Conservation (phyloP, 1,140 invertebrate genomes). For the Schlechtendalia chinensis region DNA sequence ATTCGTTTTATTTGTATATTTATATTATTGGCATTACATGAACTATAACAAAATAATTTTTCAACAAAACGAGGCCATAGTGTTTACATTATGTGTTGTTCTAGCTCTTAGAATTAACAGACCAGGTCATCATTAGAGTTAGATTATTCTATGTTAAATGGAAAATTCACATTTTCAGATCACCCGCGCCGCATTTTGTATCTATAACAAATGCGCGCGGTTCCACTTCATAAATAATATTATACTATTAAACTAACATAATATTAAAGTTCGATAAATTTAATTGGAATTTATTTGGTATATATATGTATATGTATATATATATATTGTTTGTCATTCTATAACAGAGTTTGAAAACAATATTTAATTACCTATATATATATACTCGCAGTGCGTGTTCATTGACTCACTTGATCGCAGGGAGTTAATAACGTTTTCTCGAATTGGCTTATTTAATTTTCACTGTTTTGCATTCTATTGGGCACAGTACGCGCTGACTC, state of each 20-base stretch:
- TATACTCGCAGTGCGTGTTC: background rate
- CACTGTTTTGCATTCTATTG: background rate
- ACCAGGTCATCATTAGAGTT: no score
- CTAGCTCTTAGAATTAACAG: no score
- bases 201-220: no score
- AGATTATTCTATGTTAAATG: no score
- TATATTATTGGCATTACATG: no score
- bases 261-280: constrained; percentile 36
- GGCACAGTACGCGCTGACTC: background rate
- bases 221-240: background rate
- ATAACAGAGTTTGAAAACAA: constrained; percentile 17
- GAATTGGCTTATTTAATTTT: constrained; percentile 11
- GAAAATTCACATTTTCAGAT: no score
- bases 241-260: constrained; percentile 1
- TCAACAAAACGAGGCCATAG: no score
- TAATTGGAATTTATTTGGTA: constrained; percentile 15
- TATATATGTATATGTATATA: background rate
- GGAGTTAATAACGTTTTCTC: constrained; percentile 8
- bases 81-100: no score
- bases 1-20: no score
- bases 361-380: constrained; percentile 21
- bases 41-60: no score
- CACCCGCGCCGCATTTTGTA: no score
- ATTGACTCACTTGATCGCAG: background rate
- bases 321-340: constrained; percentile 15